Evolutionary conservation across 2,888 invertebrate genomes (phyloP).

Genomic region (Cyclophora albipunctata): DNA sequence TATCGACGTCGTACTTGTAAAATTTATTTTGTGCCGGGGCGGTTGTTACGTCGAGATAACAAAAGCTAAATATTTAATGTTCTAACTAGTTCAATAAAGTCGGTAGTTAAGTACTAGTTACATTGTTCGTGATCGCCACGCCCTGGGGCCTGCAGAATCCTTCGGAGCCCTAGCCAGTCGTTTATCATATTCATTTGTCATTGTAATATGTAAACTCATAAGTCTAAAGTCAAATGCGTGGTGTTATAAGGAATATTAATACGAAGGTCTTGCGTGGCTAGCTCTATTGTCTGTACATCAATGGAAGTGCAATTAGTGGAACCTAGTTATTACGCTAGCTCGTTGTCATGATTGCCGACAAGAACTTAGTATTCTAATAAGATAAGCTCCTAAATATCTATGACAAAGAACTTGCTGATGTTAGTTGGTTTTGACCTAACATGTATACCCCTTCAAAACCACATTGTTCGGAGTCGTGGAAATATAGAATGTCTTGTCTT

Average conservation of each 20-base stretch:
- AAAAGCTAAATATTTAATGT: slow-evolving; percentile 46
- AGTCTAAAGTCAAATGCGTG: slow-evolving; percentile 40
- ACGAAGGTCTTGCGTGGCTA: slow-evolving; percentile 47
- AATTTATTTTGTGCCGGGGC: slow-evolving; percentile 28
- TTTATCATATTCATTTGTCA: slow-evolving; percentile 56
- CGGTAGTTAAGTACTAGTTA: slow-evolving; percentile 23
- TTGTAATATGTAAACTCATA: slow-evolving; percentile 54
- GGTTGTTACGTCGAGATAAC: slow-evolving; percentile 34
- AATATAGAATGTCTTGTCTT: too few species aligned
- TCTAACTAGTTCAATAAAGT: slow-evolving; percentile 36
- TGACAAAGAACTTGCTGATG: background rate
- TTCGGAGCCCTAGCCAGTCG: slow-evolving; percentile 47
- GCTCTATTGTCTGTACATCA: slow-evolving; percentile 43
- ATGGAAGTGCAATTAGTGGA: slow-evolving; percentile 40
- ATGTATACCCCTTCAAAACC: background rate
- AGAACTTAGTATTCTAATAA: slow-evolving; percentile 27
- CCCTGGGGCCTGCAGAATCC: slow-evolving; percentile 51
- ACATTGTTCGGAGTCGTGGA: background rate
- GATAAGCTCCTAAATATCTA: slow-evolving; percentile 13
- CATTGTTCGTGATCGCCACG: slow-evolving; percentile 61
- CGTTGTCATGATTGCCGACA: slow-evolving; percentile 20
- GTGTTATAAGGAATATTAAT: slow-evolving; percentile 35
- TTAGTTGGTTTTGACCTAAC: too few species aligned
- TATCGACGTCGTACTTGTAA: slow-evolving; percentile 14
- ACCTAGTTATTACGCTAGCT: slow-evolving; percentile 37